Evolutionary conservation across 2,113 vertebrate genomes (phyloP), one percentile per base, ranked within the genome.

Genomic region (Cisticola juncidis): DNA sequence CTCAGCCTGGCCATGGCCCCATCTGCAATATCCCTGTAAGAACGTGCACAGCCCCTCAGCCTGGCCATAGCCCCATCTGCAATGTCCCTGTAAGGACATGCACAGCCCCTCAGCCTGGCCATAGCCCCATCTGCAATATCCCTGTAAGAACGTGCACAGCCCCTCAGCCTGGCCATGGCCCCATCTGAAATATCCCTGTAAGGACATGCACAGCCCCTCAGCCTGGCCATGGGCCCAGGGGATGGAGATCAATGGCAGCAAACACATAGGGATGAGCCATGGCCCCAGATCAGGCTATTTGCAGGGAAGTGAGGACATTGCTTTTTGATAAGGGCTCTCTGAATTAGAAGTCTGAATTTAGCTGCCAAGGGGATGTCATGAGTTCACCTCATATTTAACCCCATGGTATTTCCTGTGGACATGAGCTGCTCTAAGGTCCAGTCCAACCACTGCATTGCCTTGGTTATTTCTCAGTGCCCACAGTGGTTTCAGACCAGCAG

Each of bases 111-210:
- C 44, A 57, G 31, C 23, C 42, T 2, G 1, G 1, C 78, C 21
- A 2, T 5, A 22, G 10, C 35, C 21, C 8, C 23, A 18, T 38
- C 38, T 38, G 56, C 42, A 64, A 70, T n/a, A 29, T 21, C 28
- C 33, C 33, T n/a, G 31, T 24, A 21, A 19, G 33, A 21, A 35
- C 0, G 0, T 44, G 28, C 23, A 14, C 44, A n/a, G 13, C 33
- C 50, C 23, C 57, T 57, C 44, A 57, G 31, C 23, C 50, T 3
- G 1, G 1, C 78, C 21, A 2, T 5, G 26, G 10, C 15, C 26
- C 33, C 56, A 36, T 19, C 31, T 42, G 56, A 48, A 64, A 70
- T n/a, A n/a, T 21, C 28, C 33, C 33, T n/a, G 31, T 24, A 21
- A 19, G 33, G 17, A 35, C 0, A 0, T 44, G 28, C 23, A 14